Percentiles rank a stretch among this genome's conserved stretches.
Evolutionary conservation across 2,113 vertebrate genomes (phyloP).

Genomic region (Onychostoma macrolepis): DNA sequence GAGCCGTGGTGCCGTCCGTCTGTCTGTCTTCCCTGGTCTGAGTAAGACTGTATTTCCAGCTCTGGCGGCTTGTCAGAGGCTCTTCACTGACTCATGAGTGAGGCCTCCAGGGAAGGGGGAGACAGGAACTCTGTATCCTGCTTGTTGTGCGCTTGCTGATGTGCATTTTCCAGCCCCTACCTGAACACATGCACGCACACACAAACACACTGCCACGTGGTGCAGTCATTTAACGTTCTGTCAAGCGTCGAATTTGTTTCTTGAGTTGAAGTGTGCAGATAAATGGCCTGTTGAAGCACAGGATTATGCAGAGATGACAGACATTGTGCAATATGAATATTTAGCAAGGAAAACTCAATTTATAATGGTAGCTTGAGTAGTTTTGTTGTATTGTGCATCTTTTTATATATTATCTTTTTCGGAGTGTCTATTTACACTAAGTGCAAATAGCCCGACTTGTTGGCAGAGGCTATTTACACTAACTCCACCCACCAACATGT

Average conservation of each 20-base stretch:
- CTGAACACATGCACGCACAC: slow-evolving; percentile 28
- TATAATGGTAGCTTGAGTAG: no score
- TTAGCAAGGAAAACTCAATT: no score
- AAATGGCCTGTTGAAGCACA: neutral
- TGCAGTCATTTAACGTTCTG: neutral
- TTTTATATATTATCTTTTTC: no score
- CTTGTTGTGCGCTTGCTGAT: slow-evolving; percentile 39
- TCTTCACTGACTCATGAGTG: slow-evolving; percentile 38
- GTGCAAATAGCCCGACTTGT: no score
- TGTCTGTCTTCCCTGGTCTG: slow-evolving; percentile 34
- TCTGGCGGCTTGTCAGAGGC: slow-evolving; percentile 39
- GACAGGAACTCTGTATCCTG: slow-evolving; percentile 49
- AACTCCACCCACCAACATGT: no score
- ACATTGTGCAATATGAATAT: neutral
- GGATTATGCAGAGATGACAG: neutral
- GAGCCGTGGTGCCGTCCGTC: slow-evolving; percentile 21
- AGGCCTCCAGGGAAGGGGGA: slow-evolving; percentile 33
- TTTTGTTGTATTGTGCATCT: no score
- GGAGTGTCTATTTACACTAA: no score
- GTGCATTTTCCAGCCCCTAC: slow-evolving; percentile 44
- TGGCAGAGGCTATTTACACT: no score
- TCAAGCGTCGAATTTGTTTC: neutral
- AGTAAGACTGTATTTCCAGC: slow-evolving; percentile 30
- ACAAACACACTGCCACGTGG: neutral
- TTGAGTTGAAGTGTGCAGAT: neutral